phyloP scores from a whole-genome alignment of 2,888 invertebrate species.

The Pristionchus mayeri region DNA sequence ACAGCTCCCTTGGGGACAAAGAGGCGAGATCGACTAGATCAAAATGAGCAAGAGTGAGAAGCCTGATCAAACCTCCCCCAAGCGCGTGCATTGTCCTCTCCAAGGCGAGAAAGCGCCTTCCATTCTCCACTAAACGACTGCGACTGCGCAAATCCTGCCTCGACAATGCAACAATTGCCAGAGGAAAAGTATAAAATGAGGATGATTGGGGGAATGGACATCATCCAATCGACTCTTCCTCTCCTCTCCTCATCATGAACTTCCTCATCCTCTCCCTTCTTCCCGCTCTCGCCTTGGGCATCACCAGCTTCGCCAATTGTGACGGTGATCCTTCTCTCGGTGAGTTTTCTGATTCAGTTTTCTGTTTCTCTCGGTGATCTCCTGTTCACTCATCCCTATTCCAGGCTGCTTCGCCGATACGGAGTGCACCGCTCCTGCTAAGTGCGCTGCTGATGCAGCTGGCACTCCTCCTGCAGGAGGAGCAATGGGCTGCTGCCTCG shows the following conservation, averaged over 20 bases:
- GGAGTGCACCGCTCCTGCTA: neutral
- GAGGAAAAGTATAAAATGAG: neutral
- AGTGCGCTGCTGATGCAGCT: too few species aligned
- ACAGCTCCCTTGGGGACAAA: too few species aligned
- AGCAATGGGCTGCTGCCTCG: neutral
- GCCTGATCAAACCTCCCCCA: too few species aligned
- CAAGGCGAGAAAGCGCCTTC: neutral
- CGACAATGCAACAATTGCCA: neutral
- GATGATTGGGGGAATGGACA: neutral
- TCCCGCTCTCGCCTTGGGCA: neutral
- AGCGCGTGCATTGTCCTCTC: too few species aligned
- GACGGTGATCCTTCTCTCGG: neutral
- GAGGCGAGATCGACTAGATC: too few species aligned
- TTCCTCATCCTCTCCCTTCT: neutral
- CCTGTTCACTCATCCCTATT: neutral
- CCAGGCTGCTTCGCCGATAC: neutral
- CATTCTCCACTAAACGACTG: neutral
- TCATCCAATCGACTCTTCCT: slow-evolving; percentile 2
- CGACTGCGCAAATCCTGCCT: neutral
- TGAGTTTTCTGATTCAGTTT: too few species aligned
- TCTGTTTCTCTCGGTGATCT: too few species aligned
- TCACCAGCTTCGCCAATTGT: neutral
- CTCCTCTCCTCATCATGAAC: neutral
- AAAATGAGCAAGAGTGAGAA: too few species aligned
- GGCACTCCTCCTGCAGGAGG: neutral